These are phyloP conservation scores for Alviniconcha marisindica DNA, from an alignment of 1,140 invertebrate species.

Conservation along the genomic window DNA sequence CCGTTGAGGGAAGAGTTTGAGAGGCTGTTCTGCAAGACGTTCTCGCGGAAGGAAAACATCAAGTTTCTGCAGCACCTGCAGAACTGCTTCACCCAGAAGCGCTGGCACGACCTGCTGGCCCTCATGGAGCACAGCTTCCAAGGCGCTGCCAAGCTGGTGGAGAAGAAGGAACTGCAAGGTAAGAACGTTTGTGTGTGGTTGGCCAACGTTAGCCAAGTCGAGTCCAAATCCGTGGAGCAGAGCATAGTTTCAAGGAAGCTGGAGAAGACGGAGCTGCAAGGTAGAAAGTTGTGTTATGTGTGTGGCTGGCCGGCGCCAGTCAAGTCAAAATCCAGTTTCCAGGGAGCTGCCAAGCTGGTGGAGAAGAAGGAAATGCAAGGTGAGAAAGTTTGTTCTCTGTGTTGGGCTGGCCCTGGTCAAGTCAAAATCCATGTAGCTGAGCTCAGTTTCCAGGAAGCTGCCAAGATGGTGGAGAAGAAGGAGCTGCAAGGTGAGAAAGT, in stretches of 20 bases:
- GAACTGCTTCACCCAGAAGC: conserved; percentile 81
- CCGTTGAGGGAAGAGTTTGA: conserved; percentile 93
- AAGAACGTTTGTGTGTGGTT: background rate
- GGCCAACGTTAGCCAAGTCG: too few relatives aligned
- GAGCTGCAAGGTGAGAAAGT: too few relatives aligned
- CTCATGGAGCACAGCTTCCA: conserved; percentile 85
- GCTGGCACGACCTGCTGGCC: conserved; percentile 84
- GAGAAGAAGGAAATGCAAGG: background rate
- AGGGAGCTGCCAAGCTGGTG: background rate
- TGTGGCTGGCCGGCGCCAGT: too few relatives aligned
- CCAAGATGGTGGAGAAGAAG: too few relatives aligned
- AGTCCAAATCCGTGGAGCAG: too few relatives aligned
- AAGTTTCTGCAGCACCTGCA: conserved; percentile 90
- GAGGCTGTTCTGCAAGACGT: conserved; percentile 86
- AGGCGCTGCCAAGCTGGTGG: background rate
- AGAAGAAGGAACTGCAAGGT: background rate
- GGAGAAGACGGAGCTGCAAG: too few relatives aligned
- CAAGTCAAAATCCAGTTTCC: too few relatives aligned
- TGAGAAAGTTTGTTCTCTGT: background rate
- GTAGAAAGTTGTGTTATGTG: too few relatives aligned
- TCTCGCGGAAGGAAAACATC: conserved; percentile 87
- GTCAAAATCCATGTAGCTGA: too few relatives aligned
- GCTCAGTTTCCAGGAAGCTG: too few relatives aligned
- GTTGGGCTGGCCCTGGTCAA: too few relatives aligned
- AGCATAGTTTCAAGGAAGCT: too few relatives aligned